Percentiles rank a stretch among this genome's conserved stretches.
Evolutionary conservation across 2,113 vertebrate genomes (phyloP).

Genomic region (Protobothrops flavoviridis): DNA sequence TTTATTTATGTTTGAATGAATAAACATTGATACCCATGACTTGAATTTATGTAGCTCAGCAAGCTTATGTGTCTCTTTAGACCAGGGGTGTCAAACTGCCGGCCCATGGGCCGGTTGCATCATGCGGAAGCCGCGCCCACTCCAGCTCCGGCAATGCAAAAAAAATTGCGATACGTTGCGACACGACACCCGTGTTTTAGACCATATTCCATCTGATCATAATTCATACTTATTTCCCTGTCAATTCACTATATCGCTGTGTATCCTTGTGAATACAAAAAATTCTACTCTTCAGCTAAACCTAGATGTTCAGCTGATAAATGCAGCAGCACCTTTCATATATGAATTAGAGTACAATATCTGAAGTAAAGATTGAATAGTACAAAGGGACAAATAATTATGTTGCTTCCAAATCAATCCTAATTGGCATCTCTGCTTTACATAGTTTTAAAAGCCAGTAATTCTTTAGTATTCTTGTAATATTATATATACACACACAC

Average conservation of each 20-base stretch:
- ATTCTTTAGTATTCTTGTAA: neutral
- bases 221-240: neutral
- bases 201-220: neutral
- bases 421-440: neutral
- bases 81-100: too few relatives aligned
- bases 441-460: neutral
- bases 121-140: too few relatives aligned
- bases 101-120: too few relatives aligned
- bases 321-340: neutral
- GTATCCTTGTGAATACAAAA: neutral
- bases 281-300: neutral
- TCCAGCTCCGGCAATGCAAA: too few relatives aligned
- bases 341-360: neutral
- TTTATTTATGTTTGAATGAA: neutral
- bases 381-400: neutral
- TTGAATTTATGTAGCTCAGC: neutral
- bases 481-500: neutral
- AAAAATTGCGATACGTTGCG: too few relatives aligned
- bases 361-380: neutral
- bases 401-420: neutral
- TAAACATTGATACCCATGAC: neutral
- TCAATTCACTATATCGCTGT: neutral
- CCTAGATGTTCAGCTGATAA: neutral
- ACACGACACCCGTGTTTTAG: neutral
- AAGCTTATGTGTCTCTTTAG: neutral